Conservation (phyloP, 2,797 vertebrate genomes). For the Rhinatrema bivittatum region DNA sequence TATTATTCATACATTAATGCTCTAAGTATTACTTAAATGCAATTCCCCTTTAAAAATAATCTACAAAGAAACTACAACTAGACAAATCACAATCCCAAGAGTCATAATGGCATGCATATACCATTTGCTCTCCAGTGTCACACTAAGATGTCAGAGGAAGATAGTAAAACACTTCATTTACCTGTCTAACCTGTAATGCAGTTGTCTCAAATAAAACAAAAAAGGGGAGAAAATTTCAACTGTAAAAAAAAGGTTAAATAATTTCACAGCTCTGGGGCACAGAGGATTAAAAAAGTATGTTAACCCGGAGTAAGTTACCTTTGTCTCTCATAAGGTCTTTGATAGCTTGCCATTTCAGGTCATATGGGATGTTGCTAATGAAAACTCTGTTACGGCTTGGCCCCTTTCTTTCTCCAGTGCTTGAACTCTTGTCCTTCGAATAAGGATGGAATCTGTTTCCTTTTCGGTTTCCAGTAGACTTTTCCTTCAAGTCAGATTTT, state of each 20-base stretch:
- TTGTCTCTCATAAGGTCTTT: conserved; percentile 99
- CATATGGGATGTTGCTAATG: conserved; percentile 98
- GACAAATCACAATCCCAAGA: conserved; percentile 50
- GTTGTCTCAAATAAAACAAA: conserved; percentile 48
- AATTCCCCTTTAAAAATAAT: conserved; percentile 43
- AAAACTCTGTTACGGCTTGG: conserved; percentile 87
- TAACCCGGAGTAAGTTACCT: too few relatives aligned
- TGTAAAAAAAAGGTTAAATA: conserved; percentile 11
- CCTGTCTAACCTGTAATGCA: conserved; percentile 50
- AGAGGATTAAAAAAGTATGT: conserved; percentile 23
- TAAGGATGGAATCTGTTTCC: conserved; percentile 86
- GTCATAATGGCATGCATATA: conserved; percentile 54
- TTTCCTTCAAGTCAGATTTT: conserved; percentile 77
- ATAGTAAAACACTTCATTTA: conserved; percentile 42
- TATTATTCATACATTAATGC: conserved; percentile 49
- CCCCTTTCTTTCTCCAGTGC: conserved; percentile 77
- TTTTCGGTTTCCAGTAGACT: conserved; percentile 71
- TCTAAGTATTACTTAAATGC: conserved; percentile 49
- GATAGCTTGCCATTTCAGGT: conserved; percentile 99
- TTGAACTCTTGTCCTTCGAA: conserved; percentile 78
- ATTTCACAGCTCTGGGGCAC: conserved; percentile 50
- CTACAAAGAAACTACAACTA: conserved; percentile 54
- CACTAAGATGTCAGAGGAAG: conserved; percentile 36
- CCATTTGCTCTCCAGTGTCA: conserved; percentile 42
- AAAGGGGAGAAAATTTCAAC: conserved; percentile 41